These are phyloP conservation scores for Glossophaga mutica DNA, from an alignment of 2,797 vertebrate genomes.

Conservation along the genomic window DNA sequence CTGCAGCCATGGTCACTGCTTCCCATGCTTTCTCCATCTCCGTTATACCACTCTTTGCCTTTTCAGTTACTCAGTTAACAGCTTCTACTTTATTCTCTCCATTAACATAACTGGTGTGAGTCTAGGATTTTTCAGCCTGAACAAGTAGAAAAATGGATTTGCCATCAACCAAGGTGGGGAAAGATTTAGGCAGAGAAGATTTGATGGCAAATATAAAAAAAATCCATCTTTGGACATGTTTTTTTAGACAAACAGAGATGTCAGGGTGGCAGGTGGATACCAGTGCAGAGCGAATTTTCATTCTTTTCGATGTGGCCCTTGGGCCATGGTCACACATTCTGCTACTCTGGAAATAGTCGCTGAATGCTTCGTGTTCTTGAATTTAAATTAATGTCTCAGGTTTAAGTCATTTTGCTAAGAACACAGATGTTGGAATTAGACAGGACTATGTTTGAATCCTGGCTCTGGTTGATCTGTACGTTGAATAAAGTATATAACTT, in stretches of 20 bases:
- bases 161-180: background rate
- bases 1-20: background rate
- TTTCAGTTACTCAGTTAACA: background rate
- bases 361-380: slow-evolving; percentile 10
- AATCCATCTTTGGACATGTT: background rate
- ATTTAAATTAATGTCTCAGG: background rate
- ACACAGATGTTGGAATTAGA: background rate
- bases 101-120: background rate
- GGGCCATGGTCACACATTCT: background rate
- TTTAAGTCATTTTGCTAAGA: slow-evolving; percentile 13
- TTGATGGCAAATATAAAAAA: background rate
- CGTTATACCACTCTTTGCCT: background rate
- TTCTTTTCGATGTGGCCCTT: background rate
- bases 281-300: background rate
- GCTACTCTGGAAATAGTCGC: background rate
- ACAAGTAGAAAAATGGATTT: background rate
- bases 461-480: background rate
- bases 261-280: background rate
- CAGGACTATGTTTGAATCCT: background rate
- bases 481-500: background rate
- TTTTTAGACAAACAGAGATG: background rate
- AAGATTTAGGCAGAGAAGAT: background rate
- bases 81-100: background rate
- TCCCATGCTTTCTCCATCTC: background rate
- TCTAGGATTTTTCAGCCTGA: background rate